These are phyloP conservation scores for Oscheius sp. DNA, from an alignment of 1,140 invertebrate species.

Conservation along the genomic window DNA sequence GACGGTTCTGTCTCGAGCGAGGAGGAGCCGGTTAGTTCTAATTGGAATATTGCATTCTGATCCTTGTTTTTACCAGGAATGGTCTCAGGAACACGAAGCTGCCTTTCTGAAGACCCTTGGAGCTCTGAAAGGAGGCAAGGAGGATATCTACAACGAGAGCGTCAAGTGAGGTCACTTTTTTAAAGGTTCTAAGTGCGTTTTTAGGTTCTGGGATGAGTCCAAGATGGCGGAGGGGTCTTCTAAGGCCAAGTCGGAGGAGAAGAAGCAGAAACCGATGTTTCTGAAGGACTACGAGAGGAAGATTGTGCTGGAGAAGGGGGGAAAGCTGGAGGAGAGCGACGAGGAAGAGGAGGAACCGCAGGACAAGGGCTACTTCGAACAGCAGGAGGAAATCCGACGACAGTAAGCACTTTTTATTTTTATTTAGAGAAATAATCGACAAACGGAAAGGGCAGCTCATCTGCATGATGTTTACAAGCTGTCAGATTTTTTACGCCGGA, in stretches of 20 bases:
- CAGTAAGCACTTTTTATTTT: no score
- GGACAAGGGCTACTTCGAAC: conserved; percentile 68
- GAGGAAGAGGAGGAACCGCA: conserved; percentile 24
- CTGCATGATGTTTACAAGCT: no score
- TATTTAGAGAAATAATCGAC: no score
- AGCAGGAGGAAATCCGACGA: conserved; percentile 72
- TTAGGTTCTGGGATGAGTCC: conserved; percentile 5
- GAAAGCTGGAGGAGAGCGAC: conserved; percentile 62
- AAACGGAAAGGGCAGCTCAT: no score
- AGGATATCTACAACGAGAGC: conserved; percentile 72
- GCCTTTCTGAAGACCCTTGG: conserved; percentile 81
- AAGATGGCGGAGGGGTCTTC: conserved; percentile 25
- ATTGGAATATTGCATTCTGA: neutral
- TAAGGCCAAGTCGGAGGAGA: conserved; percentile 58
- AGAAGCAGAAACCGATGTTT: conserved; percentile 68
- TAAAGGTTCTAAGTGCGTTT: neutral
- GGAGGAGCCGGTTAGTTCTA: conserved; percentile 36
- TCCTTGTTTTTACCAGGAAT: conserved; percentile 55
- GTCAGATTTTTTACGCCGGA: no score
- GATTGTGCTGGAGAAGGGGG: conserved; percentile 72
- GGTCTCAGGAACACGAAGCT: conserved; percentile 72
- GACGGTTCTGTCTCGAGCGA: conserved; percentile 56
- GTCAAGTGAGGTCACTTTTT: neutral
- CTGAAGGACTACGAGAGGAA: conserved; percentile 79
- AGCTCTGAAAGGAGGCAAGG: conserved; percentile 81